Base-by-base conservation (phyloP, 2,888 invertebrate genomes). In the Andrena chrysosceles region DNA sequence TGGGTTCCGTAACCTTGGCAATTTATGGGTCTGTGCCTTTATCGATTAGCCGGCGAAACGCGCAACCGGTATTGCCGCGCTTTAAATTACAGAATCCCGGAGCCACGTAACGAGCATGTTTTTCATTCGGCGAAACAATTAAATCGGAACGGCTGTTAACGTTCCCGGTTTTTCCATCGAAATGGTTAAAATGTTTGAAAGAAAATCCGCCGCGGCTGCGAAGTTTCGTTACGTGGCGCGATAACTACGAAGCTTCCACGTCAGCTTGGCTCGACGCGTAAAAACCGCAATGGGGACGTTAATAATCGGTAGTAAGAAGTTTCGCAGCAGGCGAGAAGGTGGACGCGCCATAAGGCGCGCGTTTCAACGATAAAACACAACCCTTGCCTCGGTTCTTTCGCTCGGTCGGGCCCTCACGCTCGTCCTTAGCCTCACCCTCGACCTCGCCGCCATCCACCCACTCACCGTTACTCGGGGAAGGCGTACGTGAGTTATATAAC, bases 21-120 rank as follows among this genome's bases (percentile, higher is more conserved):
- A 85, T 90, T 90, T 89, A 90, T 84, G 87, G 84, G 81, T 86
- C 77, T 83, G 79, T 74, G 78, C 87, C 79, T 84, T 86, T 89
- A 90, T 90, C 89, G 90, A 87, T 90, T 87, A 85, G 85, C 81
- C 84, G 73, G 84, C 75, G 68, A 84, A 83, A 79, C 85, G 85
- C 82, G 85, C 85, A 84, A 83, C 84, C 80, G 84, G 84, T 85
- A 84, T 87, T 71, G 77, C 31, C 54, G 23, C 5, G 26, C 60
- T 70, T 71, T 13, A 54, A 63, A 78, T 82, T 70, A 76, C 74
- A 48, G 69, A 13, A 26, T 73, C 42, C 60, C 68, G 64, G 56
- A 63, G 63, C 60, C 13, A 0, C 20, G 10, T 35, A 5, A n/a
- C 35, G 33, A 35, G 8, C n/a, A 13, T 23, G 49, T 20, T n/a